These are phyloP conservation scores for Latrodectus hesperus DNA, from an alignment of 2,888 invertebrate genomes.

Conservation along the genomic window DNA sequence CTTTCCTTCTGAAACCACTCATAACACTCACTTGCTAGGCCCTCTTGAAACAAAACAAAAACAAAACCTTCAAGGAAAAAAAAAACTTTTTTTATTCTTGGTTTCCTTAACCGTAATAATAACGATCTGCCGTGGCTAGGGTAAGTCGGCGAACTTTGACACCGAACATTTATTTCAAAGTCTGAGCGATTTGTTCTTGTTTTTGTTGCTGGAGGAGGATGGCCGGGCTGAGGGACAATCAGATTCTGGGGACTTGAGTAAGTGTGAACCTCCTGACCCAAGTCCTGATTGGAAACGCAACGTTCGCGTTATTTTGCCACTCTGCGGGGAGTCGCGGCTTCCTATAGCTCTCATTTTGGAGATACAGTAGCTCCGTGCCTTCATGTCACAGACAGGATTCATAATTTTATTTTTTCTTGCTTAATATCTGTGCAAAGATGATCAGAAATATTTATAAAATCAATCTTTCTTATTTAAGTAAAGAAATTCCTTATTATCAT, in stretches of 20 bases:
- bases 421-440: too few relatives aligned
- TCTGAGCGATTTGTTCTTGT: not conserved
- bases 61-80: not conserved
- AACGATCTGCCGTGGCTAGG: constrained; percentile 1
- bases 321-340: constrained; percentile 19
- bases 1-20: not conserved
- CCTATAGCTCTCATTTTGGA: not conserved
- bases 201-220: not conserved
- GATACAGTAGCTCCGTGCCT: not conserved
- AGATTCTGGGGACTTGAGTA: constrained; percentile 35
- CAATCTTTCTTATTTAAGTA: too few relatives aligned
- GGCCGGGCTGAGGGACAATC: constrained; percentile 39
- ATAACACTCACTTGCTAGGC: not conserved
- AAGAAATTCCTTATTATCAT: too few relatives aligned
- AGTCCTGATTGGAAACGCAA: constrained; percentile 60
- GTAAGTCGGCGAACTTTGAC: constrained; percentile 53
- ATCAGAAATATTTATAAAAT: too few relatives aligned
- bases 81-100: not conserved
- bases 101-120: constrained; percentile 20
- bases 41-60: not conserved
- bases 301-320: constrained; percentile 54
- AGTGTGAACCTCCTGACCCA: constrained; percentile 60
- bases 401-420: not conserved
- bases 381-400: not conserved
- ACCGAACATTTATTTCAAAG: constrained; percentile 45